A percentile compares a stretch with the other conserved stretches of the same genome.
These are phyloP conservation scores for Drosophila rhopaloa DNA, from an alignment of 1,140 invertebrate genomes.

Conservation along the genomic window DNA sequence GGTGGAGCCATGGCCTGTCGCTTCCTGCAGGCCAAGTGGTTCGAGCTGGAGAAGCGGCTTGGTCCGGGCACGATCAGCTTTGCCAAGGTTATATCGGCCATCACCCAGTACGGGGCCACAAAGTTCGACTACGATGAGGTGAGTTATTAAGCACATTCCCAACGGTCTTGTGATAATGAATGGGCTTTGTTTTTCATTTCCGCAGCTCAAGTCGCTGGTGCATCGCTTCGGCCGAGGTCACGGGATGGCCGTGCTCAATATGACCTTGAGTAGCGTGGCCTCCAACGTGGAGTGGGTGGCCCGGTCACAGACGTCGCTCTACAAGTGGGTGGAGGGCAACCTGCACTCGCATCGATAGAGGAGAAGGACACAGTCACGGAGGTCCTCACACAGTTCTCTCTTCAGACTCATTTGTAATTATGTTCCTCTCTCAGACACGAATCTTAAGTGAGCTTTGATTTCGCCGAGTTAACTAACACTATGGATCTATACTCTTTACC, in stretches of 20 bases:
- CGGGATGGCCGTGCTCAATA: conserved; percentile 81
- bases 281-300: conserved; percentile 84
- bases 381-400: conserved; percentile 6
- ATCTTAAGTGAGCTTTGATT: conserved; percentile 31
- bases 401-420: conserved; percentile 76
- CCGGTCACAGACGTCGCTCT: conserved; percentile 78
- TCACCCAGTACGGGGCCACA: conserved; percentile 89
- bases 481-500: conserved; percentile 66
- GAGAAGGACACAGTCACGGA: conserved; percentile 1
- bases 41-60: conserved; percentile 87
- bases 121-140: conserved; percentile 91
- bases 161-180: too few species aligned
- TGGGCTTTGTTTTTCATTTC: not conserved
- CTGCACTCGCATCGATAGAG: conserved; percentile 75
- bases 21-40: conserved; percentile 91
- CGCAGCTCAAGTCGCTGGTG: conserved; percentile 77
- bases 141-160: not conserved
- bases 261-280: conserved; percentile 83
- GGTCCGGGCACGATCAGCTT: conserved; percentile 89
- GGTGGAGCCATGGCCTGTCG: conserved; percentile 90
- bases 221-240: conserved; percentile 84
- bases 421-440: conserved; percentile 68
- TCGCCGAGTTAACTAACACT: conserved; percentile 48
- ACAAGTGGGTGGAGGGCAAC: conserved; percentile 84
- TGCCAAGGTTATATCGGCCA: conserved; percentile 88